Evolutionary conservation across 2,888 invertebrate species (phyloP), one percentile per base, ranked within the genome.

Genomic region (Drosophila neoperkinsi): DNA sequence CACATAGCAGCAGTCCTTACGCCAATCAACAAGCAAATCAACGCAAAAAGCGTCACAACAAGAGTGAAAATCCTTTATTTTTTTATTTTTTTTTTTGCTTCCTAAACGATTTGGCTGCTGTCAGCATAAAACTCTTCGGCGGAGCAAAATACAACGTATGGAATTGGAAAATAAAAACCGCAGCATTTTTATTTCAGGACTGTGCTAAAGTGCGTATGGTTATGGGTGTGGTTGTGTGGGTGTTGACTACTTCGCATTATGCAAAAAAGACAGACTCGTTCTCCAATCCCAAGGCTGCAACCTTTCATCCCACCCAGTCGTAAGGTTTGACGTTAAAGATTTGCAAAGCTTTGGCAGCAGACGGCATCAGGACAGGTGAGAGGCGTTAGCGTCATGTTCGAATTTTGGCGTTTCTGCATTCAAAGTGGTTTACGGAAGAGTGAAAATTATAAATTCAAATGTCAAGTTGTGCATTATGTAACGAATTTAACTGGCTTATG

Each of bases 1-100:
- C 53, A 51, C 33, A 25, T 50, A 33, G 50, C 55, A 53, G 49
- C 55, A 56, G 56, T 51, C 61, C 74, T 84, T 67, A 84, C 76
- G 71, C 86, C 74, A 79, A 88, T 80, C 87, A 80, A 77, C 90
- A 76, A 85, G 86, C 89, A 85, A 90, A 90, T 85, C 85, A 90
- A 85, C 75, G 75, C 86, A 57, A 63, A 74, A 63, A 59, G 46
- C 60, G 51, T 68, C 49, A 74, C 61, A 73, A 83, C 69, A 80
- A 81, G 62, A 72, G 72, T 61, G 71, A 53, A 74, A 86, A 88
- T 84, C 75, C 10, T n/a, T 41, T n/a, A 4, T 41, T 10, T 10
- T n/a, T 18, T n/a, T 34, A 25, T 4, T 33, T 11, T n/a, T 7
- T 79, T 83, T 65, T 64, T 60, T 66, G 61, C 66, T 72, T 64